phyloP scores from a whole-genome alignment of 2,113 vertebrate species.

The Esox niger region DNA sequence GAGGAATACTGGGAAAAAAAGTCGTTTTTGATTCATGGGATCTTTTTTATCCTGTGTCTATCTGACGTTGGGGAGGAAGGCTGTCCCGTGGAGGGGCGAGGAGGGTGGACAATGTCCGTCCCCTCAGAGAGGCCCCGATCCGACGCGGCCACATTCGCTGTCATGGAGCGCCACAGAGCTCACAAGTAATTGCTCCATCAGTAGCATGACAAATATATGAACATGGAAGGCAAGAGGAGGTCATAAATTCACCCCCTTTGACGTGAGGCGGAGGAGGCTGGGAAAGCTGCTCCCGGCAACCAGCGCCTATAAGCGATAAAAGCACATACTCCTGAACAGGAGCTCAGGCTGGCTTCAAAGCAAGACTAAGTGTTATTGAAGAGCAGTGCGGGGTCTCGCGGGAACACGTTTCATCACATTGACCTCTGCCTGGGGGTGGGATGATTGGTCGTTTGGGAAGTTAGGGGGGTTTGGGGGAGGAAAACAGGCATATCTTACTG shows the following conservation, averaged over 20 bases:
- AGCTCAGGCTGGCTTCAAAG: neutral
- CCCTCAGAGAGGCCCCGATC: conserved; percentile 17
- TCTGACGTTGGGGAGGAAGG: neutral
- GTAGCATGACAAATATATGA: neutral
- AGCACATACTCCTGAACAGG: neutral
- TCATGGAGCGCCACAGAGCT: neutral
- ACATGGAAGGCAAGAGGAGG: neutral
- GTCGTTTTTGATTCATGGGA: conserved; percentile 25
- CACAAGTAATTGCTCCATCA: conserved; percentile 30
- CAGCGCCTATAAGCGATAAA: neutral
- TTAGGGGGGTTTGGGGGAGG: neutral
- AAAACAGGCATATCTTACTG: neutral
- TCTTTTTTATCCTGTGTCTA: neutral
- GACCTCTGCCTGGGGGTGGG: conserved; percentile 3
- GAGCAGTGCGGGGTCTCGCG: neutral
- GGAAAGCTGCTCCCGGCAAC: neutral
- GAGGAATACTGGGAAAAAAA: conserved; percentile 42
- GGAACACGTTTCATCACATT: conserved; percentile 1
- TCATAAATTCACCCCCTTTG: conserved; percentile 9
- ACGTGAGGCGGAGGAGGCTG: neutral
- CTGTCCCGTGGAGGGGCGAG: neutral
- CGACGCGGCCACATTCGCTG: neutral
- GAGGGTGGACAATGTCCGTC: conserved; percentile 15
- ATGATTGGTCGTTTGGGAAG: neutral
- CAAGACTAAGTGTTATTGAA: neutral